Evolutionary conservation across 92 coral and sea anemone genomes (phyloP).

Genomic region (Parazoanthus swiftii): DNA sequence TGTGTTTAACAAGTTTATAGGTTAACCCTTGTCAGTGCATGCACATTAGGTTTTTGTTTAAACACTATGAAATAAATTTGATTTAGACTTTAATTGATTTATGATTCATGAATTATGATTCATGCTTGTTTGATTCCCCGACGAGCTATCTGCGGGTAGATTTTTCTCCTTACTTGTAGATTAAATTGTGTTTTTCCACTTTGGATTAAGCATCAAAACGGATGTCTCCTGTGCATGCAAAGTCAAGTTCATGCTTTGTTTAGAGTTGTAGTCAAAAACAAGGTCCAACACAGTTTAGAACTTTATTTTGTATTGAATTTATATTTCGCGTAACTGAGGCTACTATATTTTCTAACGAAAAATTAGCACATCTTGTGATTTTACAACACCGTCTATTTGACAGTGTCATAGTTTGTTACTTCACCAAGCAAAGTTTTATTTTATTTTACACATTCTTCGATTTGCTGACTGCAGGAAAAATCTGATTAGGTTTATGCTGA

Average conservation of each 20-base stretch:
- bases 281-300: neutral
- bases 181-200: neutral
- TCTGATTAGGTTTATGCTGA: neutral
- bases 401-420: neutral
- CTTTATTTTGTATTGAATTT: conserved; percentile 8
- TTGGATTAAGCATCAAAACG: too few species aligned
- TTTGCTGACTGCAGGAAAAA: neutral
- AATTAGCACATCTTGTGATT: neutral
- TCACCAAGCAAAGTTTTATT: neutral
- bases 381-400: neutral
- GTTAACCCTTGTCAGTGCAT: neutral
- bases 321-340: neutral
- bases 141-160: neutral
- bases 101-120: neutral
- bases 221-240: neutral
- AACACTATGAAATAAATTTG: too few species aligned
- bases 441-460: conserved; percentile 7
- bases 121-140: neutral
- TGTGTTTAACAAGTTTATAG: neutral
- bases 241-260: neutral
- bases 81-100: too few species aligned
- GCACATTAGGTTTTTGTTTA: neutral
- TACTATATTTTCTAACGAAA: neutral
- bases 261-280: neutral
- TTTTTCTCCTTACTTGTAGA: too few species aligned